phyloP scores from a whole-genome alignment of 1,140 invertebrate genomes.

The Drusus annulatus region DNA sequence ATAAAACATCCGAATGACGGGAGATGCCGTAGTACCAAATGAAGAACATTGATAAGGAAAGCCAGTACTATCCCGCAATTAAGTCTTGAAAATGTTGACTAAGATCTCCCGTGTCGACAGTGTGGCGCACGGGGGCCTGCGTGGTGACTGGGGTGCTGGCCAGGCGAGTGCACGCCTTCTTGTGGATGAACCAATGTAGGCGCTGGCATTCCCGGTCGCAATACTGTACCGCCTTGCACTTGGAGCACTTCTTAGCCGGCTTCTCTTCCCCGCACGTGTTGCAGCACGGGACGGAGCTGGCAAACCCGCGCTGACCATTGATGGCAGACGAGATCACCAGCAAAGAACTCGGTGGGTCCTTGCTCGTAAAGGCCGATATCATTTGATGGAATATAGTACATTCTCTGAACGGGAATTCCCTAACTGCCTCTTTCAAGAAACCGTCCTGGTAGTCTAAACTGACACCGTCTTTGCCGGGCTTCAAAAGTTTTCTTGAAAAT shows the following conservation, averaged over 20 bases:
- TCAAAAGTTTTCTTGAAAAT: slow-evolving; percentile 82
- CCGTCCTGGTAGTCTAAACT: slow-evolving; percentile 86
- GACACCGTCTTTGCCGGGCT: slow-evolving; percentile 81
- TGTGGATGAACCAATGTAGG: slow-evolving; percentile 97
- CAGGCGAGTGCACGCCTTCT: slow-evolving; percentile 84
- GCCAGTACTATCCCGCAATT: slow-evolving; percentile 59
- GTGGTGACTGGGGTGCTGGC: slow-evolving; percentile 63
- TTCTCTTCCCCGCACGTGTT: slow-evolving; percentile 91
- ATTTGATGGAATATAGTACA: slow-evolving; percentile 90
- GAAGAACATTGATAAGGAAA: background rate
- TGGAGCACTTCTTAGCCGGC: slow-evolving; percentile 93
- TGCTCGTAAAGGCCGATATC: slow-evolving; percentile 80
- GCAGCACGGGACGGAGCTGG: slow-evolving; percentile 83
- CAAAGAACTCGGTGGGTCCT: slow-evolving; percentile 78
- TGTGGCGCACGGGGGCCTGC: slow-evolving; percentile 61
- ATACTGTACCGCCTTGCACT: slow-evolving; percentile 94
- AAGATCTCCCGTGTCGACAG: slow-evolving; percentile 67
- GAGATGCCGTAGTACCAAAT: background rate
- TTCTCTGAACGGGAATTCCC: slow-evolving; percentile 90
- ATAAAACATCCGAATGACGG: background rate
- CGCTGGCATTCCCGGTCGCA: slow-evolving; percentile 96
- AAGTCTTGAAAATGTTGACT: slow-evolving; percentile 68
- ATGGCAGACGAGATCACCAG: slow-evolving; percentile 87
- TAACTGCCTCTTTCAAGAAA: slow-evolving; percentile 87
- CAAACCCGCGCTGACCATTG: slow-evolving; percentile 88